Evolutionary conservation across 2,888 invertebrate species (phyloP), one percentile per base, ranked within the genome.

Genomic region (Leptinotarsa tumamoca): DNA sequence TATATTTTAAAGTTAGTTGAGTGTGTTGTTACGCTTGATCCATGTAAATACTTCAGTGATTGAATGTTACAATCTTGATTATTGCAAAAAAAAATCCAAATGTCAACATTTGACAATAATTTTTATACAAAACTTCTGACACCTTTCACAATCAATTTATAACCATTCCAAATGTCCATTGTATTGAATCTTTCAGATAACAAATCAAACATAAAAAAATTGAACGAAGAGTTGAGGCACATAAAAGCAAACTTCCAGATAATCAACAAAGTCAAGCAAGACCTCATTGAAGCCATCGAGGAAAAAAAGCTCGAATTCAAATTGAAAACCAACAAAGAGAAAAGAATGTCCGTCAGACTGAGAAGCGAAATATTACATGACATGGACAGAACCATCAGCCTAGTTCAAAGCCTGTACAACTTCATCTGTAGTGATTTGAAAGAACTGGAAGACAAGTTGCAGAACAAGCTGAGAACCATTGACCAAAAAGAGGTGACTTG

Each of bases 401-500:
- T 79, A 21, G 79, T 82, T 21, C 83, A 83, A 71, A 79, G 82
- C 67, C 76, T 80, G 23, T 80, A 80, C 71, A 80, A 82, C 72
- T 66, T 78, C 18, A 78, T 82, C 4, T 73, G 78, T 23, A 81
- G 80, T 15, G 80, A 83, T 51, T 49, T 83, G 63, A 71, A 77
- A 50, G 71, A 71, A 13, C 71, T 82, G 43, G 80, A 80, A 72
- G 49, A 72, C 10, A 78, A 74, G 43, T 70, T 83, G 23, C 75
- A 82, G 0, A 79, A 70, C 13, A 79, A 82, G 21, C 67, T 82
- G 2, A 75, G 76, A 14, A 76, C 83, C 17, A 71, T 84, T 5
- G 85, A 86, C 71, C 83, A 84, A 73, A 81, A 85, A n/a, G 85
- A 86, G 49, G 78, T 84, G 10, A 80, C 85, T 14, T 82, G 84